Percentiles rank a stretch among this genome's conserved stretches.
phyloP scores from a whole-genome alignment of 2,113 vertebrate genomes.

The Vulpes lagopus region DNA sequence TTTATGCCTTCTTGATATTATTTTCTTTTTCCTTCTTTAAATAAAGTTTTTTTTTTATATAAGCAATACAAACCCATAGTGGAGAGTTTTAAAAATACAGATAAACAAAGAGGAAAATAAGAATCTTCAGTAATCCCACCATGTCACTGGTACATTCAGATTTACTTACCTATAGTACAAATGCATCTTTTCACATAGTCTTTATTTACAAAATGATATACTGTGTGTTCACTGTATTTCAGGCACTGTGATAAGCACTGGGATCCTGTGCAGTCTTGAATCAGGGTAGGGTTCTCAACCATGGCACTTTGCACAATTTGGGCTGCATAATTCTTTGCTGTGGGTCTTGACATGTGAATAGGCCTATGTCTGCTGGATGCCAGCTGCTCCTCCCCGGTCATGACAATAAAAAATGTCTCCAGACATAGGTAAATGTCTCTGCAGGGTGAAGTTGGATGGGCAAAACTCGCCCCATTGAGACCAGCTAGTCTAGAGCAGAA shows the following conservation, averaged over 20 bases:
- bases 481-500: neutral
- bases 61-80: neutral
- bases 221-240: neutral
- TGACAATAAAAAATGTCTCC: neutral
- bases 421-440: neutral
- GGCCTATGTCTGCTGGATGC: neutral
- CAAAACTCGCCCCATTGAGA: neutral
- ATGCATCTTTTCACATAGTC: neutral
- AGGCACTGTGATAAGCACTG: neutral
- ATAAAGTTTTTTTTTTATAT: neutral
- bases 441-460: too few species aligned
- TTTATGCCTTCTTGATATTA: neutral
- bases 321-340: neutral
- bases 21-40: neutral
- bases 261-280: neutral
- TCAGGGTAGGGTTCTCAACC: neutral
- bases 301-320: too few species aligned
- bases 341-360: too few species aligned
- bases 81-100: neutral
- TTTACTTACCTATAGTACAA: neutral
- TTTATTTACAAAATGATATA: neutral
- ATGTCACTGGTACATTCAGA: rapidly evolving
- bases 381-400: neutral
- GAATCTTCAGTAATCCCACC: neutral
- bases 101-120: neutral